Percentiles rank a stretch among this genome's conserved stretches.
Conservation (phyloP, 2,113 vertebrate genomes). For the Seriola quinqueradiata region DNA sequence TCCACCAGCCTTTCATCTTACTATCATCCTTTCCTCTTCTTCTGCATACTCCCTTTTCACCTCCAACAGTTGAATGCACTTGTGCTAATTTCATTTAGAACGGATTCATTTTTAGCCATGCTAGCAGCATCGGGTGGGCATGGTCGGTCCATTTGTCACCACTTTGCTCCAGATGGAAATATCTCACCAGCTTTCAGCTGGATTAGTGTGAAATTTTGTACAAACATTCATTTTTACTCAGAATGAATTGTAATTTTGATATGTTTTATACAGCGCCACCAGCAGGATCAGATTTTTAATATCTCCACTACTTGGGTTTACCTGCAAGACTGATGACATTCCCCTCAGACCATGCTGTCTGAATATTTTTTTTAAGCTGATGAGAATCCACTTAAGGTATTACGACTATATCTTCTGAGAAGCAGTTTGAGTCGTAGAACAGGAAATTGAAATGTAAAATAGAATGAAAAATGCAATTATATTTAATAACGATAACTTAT, state of each 20-base stretch:
- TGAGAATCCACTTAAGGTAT: not conserved
- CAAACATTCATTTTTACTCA: not conserved
- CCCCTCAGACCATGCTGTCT: not conserved
- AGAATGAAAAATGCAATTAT: not conserved
- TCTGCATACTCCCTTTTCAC: conserved; percentile 1
- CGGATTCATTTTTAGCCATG: not conserved
- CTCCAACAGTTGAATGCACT: not conserved
- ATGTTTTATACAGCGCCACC: too few relatives aligned
- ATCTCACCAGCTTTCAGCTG: not conserved
- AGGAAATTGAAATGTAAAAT: not conserved
- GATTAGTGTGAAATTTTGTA: not conserved
- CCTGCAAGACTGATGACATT: not conserved
- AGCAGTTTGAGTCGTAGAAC: not conserved
- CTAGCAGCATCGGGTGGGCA: not conserved
- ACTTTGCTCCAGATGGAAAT: not conserved
- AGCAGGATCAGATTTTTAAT: too few relatives aligned
- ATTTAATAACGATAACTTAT: not conserved
- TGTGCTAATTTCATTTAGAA: not conserved
- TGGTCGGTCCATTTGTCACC: not conserved
- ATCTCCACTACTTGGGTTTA: not conserved
- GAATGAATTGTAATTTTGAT: too few relatives aligned
- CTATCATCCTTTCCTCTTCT: too few relatives aligned
- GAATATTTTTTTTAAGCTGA: not conserved
- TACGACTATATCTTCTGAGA: not conserved
- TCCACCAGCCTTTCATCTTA: conserved; percentile 6